Conservation (phyloP, 2,888 invertebrate genomes). For the Dasypogon diadema region DNA sequence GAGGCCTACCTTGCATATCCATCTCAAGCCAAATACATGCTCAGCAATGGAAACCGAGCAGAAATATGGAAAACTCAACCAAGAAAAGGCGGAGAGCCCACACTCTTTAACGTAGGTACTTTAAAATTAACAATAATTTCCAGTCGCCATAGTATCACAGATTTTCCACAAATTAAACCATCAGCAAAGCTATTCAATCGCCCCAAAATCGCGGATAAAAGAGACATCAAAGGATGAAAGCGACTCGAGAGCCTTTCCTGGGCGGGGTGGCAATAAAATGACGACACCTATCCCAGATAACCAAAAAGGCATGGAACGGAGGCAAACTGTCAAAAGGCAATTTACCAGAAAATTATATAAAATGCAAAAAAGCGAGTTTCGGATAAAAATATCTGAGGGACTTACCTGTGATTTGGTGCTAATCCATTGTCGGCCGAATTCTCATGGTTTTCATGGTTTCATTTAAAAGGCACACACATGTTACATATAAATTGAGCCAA, state of each 20-base stretch:
- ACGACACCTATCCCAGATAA: conserved; percentile 48
- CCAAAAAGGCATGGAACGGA: conserved; percentile 28
- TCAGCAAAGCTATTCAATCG: conserved; percentile 28
- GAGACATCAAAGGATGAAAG: neutral
- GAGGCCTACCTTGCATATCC: conserved; percentile 6
- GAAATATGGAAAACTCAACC: neutral
- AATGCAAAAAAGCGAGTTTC: neutral
- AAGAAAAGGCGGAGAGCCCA: conserved; percentile 3
- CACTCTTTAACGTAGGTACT: neutral
- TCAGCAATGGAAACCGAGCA: neutral
- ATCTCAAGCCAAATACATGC: conserved; percentile 17
- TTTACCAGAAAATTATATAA: neutral
- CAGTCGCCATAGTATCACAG: neutral
- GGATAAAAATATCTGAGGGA: conserved; percentile 1
- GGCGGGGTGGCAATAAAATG: conserved; percentile 46
- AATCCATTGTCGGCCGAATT: conserved; percentile 35
- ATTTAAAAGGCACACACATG: conserved; percentile 42
- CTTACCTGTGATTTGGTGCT: conserved; percentile 23
- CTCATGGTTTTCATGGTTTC: conserved; percentile 18
- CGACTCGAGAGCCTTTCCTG: conserved; percentile 8
- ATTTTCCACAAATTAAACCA: conserved; percentile 33
- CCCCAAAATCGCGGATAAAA: neutral
- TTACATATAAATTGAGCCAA: neutral
- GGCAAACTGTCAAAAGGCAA: conserved; percentile 20
- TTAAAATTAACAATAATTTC: conserved; percentile 26